Base-by-base conservation (phyloP, 2,888 invertebrate genomes). In the Xanthia togata region DNA sequence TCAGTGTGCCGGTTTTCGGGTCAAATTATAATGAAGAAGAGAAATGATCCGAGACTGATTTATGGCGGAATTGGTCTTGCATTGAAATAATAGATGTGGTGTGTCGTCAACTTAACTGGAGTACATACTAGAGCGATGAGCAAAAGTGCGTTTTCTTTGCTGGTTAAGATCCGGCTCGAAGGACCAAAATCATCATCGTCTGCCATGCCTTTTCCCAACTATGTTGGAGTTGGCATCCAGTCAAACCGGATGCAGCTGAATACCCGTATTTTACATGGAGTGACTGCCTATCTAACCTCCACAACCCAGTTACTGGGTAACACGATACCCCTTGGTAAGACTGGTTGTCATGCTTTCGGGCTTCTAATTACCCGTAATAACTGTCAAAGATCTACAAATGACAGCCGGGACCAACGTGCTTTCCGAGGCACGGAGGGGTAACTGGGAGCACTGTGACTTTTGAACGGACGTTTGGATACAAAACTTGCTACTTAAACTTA, bases 1-100 rank as follows among this genome's bases (percentile, higher is more conserved):
- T 12, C 26, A n/a, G 35, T 53, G 23, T 60, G 44, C 5, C 41
- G n/a, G 44, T n/a, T 26, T 57, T 44, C 41, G 0, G 53, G 76
- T 35, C 55, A 47, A 64, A 55, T 74, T 44, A 47, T 64, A 14
- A 31, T 71, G 73, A 35, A 55, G 20, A n/a, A 55, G 23, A 44
- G 23, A 23, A 38, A 70, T 38, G 23, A 26, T 71, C 26, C 38
- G 20, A 26, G n/a, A 20, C 9, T 14, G 44, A 11, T 31, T 62
- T 17, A 12, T 69, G 17, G 2, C 5, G 4, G 9, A 50, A 71
- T 38, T 26, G 26, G 11, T 53, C 2, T 26, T 20, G 14, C 23
- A 55, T 38, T 38, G 26, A 72, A 47, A 72, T 70, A 44, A 17
- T 3, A 69, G 17, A 68, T 47, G 23, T n/a, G 31, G 8, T 53